phyloP scores from a whole-genome alignment of 1,140 invertebrate species.

The Bombus pyrosoma region DNA sequence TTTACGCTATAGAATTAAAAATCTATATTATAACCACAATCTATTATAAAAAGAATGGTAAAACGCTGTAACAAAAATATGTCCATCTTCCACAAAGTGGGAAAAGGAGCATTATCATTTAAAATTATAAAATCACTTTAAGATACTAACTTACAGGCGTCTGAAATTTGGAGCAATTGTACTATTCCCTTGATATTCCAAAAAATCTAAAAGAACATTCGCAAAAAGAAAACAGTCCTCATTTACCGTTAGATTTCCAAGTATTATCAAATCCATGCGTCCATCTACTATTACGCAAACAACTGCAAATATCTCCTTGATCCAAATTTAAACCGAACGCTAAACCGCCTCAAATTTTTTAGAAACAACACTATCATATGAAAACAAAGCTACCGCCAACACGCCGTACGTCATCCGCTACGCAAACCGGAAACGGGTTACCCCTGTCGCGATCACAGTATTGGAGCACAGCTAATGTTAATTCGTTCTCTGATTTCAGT shows the following conservation, averaged over 20 bases:
- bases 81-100: neutral
- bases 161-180: neutral
- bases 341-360: neutral
- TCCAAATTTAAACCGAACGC: neutral
- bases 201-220: neutral
- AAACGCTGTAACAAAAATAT: neutral
- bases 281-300: neutral
- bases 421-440: neutral
- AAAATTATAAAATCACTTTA: neutral
- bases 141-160: neutral
- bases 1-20: no score
- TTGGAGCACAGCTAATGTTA: neutral
- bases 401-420: neutral
- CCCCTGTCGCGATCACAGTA: neutral
- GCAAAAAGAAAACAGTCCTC: neutral
- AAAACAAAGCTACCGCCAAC: neutral
- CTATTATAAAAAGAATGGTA: neutral
- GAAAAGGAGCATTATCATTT: neutral
- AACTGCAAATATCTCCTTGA: neutral
- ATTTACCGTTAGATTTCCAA: neutral
- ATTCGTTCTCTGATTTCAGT: conserved; percentile 20
- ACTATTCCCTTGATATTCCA: neutral
- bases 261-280: neutral
- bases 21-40: neutral
- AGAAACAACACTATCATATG: neutral